Conservation (phyloP, 1,140 invertebrate genomes). For the Harpegnathos saltator region DNA sequence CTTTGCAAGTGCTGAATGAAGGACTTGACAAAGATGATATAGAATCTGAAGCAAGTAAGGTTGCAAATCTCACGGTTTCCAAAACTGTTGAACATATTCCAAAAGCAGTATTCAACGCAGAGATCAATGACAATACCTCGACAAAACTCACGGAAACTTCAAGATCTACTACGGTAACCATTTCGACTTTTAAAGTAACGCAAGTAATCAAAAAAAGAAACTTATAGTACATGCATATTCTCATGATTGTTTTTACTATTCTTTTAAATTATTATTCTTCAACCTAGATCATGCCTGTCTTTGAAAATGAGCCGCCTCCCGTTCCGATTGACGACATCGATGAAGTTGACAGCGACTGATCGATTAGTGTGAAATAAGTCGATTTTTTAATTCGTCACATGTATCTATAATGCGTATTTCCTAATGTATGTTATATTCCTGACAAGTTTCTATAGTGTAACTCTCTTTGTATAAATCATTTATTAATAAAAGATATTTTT, state of each 20-base stretch:
- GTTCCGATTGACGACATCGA: constrained; percentile 75
- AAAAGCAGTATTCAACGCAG: background rate
- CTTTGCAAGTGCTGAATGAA: constrained; percentile 76
- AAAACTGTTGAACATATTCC: constrained; percentile 24
- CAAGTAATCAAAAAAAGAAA: background rate
- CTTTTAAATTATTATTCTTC: constrained; percentile 26
- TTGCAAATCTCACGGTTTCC: background rate
- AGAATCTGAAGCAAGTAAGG: constrained; percentile 39
- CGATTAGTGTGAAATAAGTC: background rate
- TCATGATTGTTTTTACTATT: background rate
- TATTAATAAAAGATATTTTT: constrained; percentile 35
- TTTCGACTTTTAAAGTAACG: constrained; percentile 11
- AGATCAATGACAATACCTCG: background rate
- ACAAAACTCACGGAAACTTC: constrained; percentile 19
- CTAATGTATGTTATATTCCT: constrained; percentile 8
- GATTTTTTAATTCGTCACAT: constrained; percentile 29
- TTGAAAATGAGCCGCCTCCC: constrained; percentile 77
- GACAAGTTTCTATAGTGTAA: background rate
- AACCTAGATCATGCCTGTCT: constrained; percentile 68
- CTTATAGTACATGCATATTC: background rate
- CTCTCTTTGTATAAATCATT: background rate
- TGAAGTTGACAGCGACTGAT: constrained; percentile 40
- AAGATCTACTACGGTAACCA: constrained; percentile 22
- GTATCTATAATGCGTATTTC: background rate
- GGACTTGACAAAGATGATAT: constrained; percentile 17